Evolutionary conservation across 2,797 vertebrate species (phyloP).

Genomic region (Cichlasoma orientale): DNA sequence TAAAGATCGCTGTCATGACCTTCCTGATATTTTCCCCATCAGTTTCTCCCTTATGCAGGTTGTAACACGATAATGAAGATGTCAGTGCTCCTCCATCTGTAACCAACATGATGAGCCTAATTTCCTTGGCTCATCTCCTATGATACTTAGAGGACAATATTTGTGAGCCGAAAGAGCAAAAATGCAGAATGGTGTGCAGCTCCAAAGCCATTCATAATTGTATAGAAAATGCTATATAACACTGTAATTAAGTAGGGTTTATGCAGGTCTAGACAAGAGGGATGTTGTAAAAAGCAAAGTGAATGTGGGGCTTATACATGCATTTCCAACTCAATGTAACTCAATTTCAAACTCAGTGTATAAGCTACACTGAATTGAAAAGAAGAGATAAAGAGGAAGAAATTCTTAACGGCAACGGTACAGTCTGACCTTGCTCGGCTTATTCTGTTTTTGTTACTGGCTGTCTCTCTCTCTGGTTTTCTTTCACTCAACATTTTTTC

Average conservation of each 20-base stretch:
- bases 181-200: background rate
- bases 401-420: background rate
- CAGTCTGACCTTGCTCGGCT: conserved; percentile 41
- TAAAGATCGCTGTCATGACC: conserved; percentile 23
- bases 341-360: conserved; percentile 2
- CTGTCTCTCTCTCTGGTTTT: background rate
- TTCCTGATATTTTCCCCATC: conserved; percentile 33
- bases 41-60: conserved; percentile 24
- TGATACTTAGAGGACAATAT: conserved; percentile 35
- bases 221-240: background rate
- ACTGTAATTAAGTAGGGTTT: background rate
- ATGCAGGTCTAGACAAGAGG: background rate
- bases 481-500: conserved; percentile 39
- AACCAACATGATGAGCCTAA: conserved; percentile 56
- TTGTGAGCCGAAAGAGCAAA: background rate
- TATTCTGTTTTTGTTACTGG: conserved; percentile 1
- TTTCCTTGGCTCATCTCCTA: conserved; percentile 45
- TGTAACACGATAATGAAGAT: conserved; percentile 58
- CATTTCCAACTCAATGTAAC: background rate
- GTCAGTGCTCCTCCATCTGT: conserved; percentile 61
- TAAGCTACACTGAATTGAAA: conserved; percentile 23
- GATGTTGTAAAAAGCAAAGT: too few species aligned
- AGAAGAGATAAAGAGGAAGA: background rate
- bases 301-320: background rate
- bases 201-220: background rate